Conservation (phyloP, 2,888 invertebrate species). For the Rhabditoides inermis region DNA sequence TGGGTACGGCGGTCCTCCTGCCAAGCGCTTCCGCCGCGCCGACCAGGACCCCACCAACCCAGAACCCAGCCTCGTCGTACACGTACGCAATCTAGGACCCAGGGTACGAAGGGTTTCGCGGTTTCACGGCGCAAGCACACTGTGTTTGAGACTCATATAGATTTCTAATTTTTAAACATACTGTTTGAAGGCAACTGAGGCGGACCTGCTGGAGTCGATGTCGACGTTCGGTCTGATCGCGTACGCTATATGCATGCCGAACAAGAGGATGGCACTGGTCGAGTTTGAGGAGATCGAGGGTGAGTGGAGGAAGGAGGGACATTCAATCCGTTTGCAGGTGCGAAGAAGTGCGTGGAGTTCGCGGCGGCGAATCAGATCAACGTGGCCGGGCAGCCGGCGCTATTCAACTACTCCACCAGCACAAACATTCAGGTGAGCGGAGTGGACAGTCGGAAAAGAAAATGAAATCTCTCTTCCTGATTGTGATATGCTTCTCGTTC, state of each 20-base stretch:
- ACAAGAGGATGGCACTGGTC: conserved; percentile 46
- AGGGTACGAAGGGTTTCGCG: no score
- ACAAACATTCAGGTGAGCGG: no score
- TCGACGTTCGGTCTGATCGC: conserved; percentile 55
- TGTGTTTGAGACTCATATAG: not conserved
- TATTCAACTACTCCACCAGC: conserved; percentile 57
- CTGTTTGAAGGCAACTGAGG: conserved; percentile 52
- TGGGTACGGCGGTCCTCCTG: no score
- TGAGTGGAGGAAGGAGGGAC: not conserved
- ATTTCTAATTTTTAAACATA: not conserved
- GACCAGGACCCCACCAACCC: conserved; percentile 55
- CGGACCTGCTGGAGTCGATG: conserved; percentile 56
- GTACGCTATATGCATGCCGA: conserved; percentile 44
- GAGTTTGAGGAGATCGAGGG: conserved; percentile 44
- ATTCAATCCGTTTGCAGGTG: conserved; percentile 15
- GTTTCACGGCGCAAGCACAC: no score
- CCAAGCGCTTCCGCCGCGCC: conserved; percentile 31
- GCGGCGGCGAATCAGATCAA: conserved; percentile 49
- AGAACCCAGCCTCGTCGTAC: conserved; percentile 56
- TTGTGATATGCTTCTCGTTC: no score
- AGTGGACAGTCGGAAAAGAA: no score
- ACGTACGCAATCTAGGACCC: conserved; percentile 55
- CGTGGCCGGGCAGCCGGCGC: conserved; percentile 54
- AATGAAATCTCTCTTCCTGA: no score
- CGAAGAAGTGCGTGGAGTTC: conserved; percentile 41